Evolutionary conservation across 2,888 invertebrate genomes (phyloP).

Genomic region (Chamaedrilus cognettii): DNA sequence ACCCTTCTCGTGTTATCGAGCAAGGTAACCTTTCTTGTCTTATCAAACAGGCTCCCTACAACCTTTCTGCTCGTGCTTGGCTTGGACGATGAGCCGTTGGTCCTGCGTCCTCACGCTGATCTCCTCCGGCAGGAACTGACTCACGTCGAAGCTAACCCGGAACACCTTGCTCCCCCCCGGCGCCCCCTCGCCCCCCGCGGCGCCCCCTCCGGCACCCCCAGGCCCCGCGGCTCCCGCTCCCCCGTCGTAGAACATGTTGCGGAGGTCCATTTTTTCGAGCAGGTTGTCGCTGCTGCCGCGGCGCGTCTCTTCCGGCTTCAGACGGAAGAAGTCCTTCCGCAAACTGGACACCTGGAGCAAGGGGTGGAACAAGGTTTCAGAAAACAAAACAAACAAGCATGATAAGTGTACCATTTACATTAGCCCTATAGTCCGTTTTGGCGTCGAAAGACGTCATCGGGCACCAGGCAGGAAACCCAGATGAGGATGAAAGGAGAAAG

Average conservation of each 20-base stretch:
- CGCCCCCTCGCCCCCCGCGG: not conserved
- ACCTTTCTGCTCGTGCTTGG: slow-evolving; percentile 38
- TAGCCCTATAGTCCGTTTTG: too few relatives aligned
- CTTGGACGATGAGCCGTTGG: slow-evolving; percentile 35
- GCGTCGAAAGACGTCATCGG: too few relatives aligned
- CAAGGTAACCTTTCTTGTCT: too few relatives aligned
- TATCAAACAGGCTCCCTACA: too few relatives aligned
- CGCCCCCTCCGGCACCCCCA: not conserved
- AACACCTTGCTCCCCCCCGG: slow-evolving; percentile 30
- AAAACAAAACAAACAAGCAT: too few relatives aligned
- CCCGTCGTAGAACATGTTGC: slow-evolving; percentile 36
- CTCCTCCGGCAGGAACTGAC: slow-evolving; percentile 40
- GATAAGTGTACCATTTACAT: too few relatives aligned
- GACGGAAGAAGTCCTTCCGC: slow-evolving; percentile 56
- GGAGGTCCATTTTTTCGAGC: slow-evolving; percentile 33
- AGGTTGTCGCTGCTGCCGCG: slow-evolving; percentile 39
- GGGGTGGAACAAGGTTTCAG: too few relatives aligned
- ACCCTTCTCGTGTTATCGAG: too few relatives aligned
- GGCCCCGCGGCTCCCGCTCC: too few relatives aligned
- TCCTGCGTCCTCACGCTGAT: slow-evolving; percentile 41
- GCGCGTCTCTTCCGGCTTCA: slow-evolving; percentile 50
- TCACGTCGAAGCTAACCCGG: slow-evolving; percentile 41
- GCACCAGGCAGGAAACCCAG: too few relatives aligned
- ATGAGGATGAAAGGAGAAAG: too few relatives aligned
- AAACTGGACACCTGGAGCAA: slow-evolving; percentile 30